Conservation (phyloP, 1,140 invertebrate species). For the Drosophila santomea region DNA sequence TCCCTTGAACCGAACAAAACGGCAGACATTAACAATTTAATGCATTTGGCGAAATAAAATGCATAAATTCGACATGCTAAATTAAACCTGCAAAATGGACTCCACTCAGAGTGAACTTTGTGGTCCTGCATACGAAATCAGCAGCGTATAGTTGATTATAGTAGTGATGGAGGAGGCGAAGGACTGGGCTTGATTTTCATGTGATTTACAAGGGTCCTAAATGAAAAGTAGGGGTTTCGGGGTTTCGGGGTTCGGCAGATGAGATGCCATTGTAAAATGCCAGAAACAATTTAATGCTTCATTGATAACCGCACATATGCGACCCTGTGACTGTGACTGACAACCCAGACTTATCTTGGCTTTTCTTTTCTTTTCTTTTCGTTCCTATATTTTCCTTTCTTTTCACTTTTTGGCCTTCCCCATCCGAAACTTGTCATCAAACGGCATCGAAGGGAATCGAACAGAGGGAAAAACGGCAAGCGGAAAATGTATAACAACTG, state of each 20-base stretch:
- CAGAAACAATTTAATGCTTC: conserved; percentile 82
- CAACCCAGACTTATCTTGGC: conserved; percentile 42
- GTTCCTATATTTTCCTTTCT: conserved; percentile 8
- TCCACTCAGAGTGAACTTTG: conserved; percentile 29
- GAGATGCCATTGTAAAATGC: conserved; percentile 56
- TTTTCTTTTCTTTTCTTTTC: conserved; percentile 24
- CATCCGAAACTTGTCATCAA: conserved; percentile 34
- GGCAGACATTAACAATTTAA: conserved; percentile 57
- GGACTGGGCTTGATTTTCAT: conserved; percentile 33
- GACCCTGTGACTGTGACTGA: conserved; percentile 28
- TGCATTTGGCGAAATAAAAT: conserved; percentile 54
- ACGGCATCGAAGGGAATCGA: conserved; percentile 14
- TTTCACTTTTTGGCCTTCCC: conserved; percentile 8
- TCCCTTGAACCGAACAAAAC: conserved; percentile 19
- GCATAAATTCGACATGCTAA: conserved; percentile 66
- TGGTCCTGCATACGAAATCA: conserved; percentile 68
- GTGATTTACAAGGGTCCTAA: conserved; percentile 18
- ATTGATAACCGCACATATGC: conserved; percentile 75
- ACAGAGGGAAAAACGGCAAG: conserved; percentile 7
- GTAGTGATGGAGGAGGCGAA: conserved; percentile 20
- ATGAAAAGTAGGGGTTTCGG: conserved; percentile 6
- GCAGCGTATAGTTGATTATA: conserved; percentile 36
- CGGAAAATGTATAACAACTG: conserved; percentile 58
- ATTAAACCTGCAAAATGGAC: conserved; percentile 44
- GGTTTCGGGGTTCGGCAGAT: not conserved